Base-by-base conservation (phyloP, 2,113 vertebrate species). In the Lanius ludovicianus region DNA sequence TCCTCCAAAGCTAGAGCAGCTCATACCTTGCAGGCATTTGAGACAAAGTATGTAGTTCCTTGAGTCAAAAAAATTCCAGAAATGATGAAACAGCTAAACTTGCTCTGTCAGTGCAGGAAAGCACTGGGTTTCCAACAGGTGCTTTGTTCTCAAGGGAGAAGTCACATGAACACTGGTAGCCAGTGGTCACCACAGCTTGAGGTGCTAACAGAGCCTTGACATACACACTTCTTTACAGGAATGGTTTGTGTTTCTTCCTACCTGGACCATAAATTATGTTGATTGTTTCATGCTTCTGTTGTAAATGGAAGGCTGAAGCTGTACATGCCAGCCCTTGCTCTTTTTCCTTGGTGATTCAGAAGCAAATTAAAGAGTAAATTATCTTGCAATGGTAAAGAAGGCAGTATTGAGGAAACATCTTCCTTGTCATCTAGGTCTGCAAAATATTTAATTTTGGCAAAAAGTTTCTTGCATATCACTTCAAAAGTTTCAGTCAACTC, bases 181-280 rank as follows among this genome's bases (percentile, higher is more conserved):
- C 50, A 4, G 14, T 25, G 52, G 25, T 59, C 6, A 1, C 30
- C 42, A 8, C n/a, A 35, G n/a, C 30, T 20, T 4, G 1, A 41
- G 30, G 17, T 42, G 73, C 59, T 39, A 68, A 76, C 20, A 37
- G 20, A 63, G 55, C 33, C 33, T 56, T 33, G 30, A 8, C 5
- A 27, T 13, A 46, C 10, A 15, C 35, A 69, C 1, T 1, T 56
- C 46, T 69, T 30, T 65, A 65, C 0, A 1, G 22, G 57, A 57
- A 46, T 10, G 17, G 37, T 52, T 82, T 1, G 0, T 53, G 16
- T 18, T 42, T 47, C 27, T 62, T 84, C 50, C 46, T 64, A 7
- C 31, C n/a, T 22, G 19, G 37, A 82, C 25, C 17, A 42, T 25
- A 57, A 82, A 75, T 44, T 0, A 39, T 53, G 33, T 56, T 39